Conservation (phyloP, 2,797 vertebrate genomes). For the Choloepus didactylus region DNA sequence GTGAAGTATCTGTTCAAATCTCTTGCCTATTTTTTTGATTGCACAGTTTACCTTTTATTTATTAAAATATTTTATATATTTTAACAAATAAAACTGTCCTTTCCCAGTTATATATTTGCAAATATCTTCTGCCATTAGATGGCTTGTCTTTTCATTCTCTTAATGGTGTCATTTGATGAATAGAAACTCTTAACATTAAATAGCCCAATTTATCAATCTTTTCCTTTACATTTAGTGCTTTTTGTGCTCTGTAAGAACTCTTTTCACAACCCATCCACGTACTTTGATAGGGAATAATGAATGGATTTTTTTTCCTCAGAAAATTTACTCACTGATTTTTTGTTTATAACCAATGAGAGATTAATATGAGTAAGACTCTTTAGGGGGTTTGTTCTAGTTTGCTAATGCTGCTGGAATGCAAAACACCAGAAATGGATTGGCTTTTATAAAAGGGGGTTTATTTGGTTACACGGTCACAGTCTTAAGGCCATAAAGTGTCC, state of each 20-base stretch:
- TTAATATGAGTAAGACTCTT: neutral
- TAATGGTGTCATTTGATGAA: constrained; percentile 8
- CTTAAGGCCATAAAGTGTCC: no score
- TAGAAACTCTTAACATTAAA: neutral
- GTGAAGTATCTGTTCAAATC: neutral
- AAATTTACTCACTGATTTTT: neutral
- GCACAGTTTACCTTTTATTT: constrained; percentile 25
- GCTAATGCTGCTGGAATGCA: no score
- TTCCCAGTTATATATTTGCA: neutral
- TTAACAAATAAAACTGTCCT: neutral
- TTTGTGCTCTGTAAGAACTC: neutral
- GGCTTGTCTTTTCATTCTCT: neutral
- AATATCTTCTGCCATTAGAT: neutral
- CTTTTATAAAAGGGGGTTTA: no score
- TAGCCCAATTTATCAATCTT: neutral
- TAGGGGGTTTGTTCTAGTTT: no score
- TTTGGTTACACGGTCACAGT: no score
- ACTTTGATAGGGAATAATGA: neutral
- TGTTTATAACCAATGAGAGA: neutral
- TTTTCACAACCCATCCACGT: neutral
- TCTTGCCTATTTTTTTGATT: neutral
- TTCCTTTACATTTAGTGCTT: neutral
- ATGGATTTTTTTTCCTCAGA: neutral
- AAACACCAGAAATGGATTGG: no score
- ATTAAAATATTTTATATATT: neutral